Conservation (phyloP, 2,797 vertebrate species). For the Helarctos malayanus region DNA sequence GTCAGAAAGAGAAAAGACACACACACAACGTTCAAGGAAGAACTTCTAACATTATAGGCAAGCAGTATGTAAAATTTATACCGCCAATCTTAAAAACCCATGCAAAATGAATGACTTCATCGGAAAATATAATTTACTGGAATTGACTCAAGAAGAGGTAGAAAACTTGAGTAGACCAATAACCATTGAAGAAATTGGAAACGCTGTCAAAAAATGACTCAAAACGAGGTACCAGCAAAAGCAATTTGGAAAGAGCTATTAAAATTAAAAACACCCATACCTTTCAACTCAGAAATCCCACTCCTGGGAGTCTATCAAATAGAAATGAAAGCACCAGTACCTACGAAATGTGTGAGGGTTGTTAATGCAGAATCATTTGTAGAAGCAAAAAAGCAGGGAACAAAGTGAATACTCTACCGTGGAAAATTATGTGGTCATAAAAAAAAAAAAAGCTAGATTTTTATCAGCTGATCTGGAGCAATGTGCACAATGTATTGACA, state of each 20-base stretch:
- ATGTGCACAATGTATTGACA: background rate
- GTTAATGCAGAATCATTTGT: background rate
- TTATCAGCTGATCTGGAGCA: background rate
- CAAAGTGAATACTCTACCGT: background rate
- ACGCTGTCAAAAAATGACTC: constrained; percentile 1
- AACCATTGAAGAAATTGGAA: constrained; percentile 56
- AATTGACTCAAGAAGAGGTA: constrained; percentile 77
- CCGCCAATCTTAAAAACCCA: constrained; percentile 47
- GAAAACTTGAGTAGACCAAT: constrained; percentile 55
- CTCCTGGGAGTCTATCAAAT: background rate
- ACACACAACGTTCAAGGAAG: background rate
- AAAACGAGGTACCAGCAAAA: background rate
- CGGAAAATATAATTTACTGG: constrained; percentile 75
- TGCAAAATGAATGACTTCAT: constrained; percentile 74
- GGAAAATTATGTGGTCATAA: background rate
- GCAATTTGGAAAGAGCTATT: constrained; percentile 67
- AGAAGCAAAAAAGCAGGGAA: background rate
- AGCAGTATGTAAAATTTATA: constrained; percentile 63
- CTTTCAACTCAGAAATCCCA: constrained; percentile 53
- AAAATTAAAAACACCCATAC: constrained; percentile 73
- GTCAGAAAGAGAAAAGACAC: background rate
- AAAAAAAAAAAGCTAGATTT: background rate
- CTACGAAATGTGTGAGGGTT: background rate
- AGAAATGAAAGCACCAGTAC: background rate
- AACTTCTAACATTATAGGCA: constrained; percentile 6